Percentiles rank a stretch among this genome's conserved stretches.
These are phyloP conservation scores for Epizoanthus stellaris DNA, from an alignment of 92 coral and sea anemone genomes.

Conservation along the genomic window DNA sequence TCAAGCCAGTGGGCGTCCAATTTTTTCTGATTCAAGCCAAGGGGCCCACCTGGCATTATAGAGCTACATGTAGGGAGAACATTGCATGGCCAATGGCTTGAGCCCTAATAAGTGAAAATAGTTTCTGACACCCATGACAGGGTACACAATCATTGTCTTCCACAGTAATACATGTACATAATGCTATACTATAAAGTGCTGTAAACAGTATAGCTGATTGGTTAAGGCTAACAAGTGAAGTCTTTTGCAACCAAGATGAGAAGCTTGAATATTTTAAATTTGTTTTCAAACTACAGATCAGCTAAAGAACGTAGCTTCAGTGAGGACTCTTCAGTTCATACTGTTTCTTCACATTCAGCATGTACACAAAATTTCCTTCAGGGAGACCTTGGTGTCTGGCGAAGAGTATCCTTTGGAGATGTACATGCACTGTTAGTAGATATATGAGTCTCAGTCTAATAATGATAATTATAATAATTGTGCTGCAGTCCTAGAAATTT, in stretches of 20 bases:
- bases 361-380: conserved; percentile 95
- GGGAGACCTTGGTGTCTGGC: conserved; percentile 89
- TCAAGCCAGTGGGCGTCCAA: too few species aligned
- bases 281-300: conserved; percentile 64
- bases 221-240: neutral
- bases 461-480: too few species aligned
- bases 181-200: neutral
- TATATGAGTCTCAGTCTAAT: neutral
- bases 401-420: conserved; percentile 94
- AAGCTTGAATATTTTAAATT: neutral
- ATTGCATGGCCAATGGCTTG: too few species aligned
- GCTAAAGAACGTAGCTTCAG: conserved; percentile 77
- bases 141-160: too few species aligned
- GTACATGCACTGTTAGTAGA: too few species aligned
- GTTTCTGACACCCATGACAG: too few species aligned
- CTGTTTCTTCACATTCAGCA: conserved; percentile 94
- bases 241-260: neutral
- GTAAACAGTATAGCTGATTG: too few species aligned
- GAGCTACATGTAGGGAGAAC: too few species aligned
- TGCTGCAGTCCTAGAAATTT: neutral
- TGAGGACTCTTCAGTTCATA: conserved; percentile 82
- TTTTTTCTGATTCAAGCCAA: too few species aligned
- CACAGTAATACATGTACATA: too few species aligned
- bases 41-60: too few species aligned
- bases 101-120: too few species aligned